phyloP scores from a whole-genome alignment of 2,797 vertebrate species.

The Orientallactaga sibirica region DNA sequence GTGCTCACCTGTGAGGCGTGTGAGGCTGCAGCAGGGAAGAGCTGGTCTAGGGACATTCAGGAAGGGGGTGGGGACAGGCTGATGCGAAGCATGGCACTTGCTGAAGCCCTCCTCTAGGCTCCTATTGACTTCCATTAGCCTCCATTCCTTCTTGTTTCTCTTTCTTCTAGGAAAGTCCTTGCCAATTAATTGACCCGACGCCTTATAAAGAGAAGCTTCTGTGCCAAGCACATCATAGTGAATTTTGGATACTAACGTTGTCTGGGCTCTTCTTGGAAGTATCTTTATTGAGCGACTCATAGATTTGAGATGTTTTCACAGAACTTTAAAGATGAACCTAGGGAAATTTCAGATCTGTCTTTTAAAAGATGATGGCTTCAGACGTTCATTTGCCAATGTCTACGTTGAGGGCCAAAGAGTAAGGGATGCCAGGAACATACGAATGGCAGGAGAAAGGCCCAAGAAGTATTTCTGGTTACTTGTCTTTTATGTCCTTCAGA shows the following conservation, averaged over 20 bases:
- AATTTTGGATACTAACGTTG: slow-evolving; percentile 68
- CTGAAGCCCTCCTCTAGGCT: background rate
- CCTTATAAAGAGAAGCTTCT: slow-evolving; percentile 72
- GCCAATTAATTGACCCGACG: slow-evolving; percentile 70
- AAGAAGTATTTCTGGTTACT: background rate
- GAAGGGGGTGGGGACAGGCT: background rate
- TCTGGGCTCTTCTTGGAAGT: slow-evolving; percentile 16
- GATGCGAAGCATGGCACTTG: background rate
- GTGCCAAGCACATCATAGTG: slow-evolving; percentile 52
- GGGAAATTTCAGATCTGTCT: slow-evolving; percentile 40
- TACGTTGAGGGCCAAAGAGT: background rate
- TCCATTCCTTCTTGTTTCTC: slow-evolving; percentile 21
- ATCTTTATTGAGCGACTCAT: slow-evolving; percentile 70
- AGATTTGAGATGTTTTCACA: slow-evolving; percentile 52
- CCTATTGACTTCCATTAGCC: slow-evolving; percentile 68
- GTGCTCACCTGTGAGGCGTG: background rate
- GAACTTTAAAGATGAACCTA: slow-evolving; percentile 50
- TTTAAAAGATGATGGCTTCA: slow-evolving; percentile 24
- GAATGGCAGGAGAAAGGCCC: background rate
- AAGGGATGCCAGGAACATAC: background rate
- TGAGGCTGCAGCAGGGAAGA: background rate
- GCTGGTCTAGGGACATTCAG: background rate
- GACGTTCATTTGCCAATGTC: background rate
- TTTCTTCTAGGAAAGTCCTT: slow-evolving; percentile 60
- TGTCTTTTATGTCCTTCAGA: background rate